A percentile compares a stretch with the other conserved stretches of the same genome.
Evolutionary conservation across 2,113 vertebrate genomes (phyloP).

Genomic region (Pyxicephalus adspersus): DNA sequence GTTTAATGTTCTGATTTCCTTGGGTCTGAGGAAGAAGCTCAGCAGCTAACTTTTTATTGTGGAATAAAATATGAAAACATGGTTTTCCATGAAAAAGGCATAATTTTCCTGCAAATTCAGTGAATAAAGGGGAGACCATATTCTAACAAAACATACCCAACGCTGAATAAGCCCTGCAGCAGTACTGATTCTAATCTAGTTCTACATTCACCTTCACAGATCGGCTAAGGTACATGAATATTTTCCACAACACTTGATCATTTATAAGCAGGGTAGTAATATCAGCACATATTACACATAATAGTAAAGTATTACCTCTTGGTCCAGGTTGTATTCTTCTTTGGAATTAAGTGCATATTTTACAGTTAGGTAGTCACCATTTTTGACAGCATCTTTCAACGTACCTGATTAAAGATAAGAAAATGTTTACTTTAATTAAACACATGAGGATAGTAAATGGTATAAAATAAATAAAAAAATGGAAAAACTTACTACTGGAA

Average conservation of each 20-base stretch:
- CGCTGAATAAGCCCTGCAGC: background rate
- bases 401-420: constrained; percentile 74
- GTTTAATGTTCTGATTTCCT: no score
- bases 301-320: constrained; percentile 79
- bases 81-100: no score
- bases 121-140: no score
- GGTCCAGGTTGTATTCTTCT: constrained; percentile 92
- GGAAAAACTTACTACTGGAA: constrained; percentile 82
- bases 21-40: no score
- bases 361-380: constrained; percentile 90
- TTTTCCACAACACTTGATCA: background rate
- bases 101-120: no score
- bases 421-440: background rate
- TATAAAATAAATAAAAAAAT: background rate
- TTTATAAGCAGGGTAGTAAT: background rate
- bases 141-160: no score
- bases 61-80: no score
- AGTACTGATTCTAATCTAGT: background rate
- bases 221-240: background rate
- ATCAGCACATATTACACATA: background rate
- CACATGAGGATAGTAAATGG: background rate
- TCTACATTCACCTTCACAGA: no score
- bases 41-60: no score
- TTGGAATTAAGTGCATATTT: constrained; percentile 92
- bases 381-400: constrained; percentile 93